phyloP scores from a whole-genome alignment of 2,888 invertebrate genomes.

The Leucophenga maculata region DNA sequence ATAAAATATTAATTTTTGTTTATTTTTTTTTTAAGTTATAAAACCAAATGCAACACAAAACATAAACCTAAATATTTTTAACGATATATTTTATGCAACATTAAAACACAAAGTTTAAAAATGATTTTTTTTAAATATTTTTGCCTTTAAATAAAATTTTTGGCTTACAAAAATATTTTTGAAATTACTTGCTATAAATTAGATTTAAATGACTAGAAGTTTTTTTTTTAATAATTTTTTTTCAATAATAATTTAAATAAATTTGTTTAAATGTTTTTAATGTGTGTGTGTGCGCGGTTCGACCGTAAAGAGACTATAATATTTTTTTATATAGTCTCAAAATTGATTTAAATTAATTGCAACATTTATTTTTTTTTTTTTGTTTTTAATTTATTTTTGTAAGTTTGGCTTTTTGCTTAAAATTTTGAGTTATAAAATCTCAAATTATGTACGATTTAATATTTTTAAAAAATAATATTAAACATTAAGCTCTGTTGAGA shows the following conservation, averaged over 20 bases:
- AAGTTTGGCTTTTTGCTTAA: not conserved
- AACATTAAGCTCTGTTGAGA: too few species aligned
- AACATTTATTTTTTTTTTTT: not conserved
- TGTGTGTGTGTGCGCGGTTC: conserved; percentile 54
- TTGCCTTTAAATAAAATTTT: not conserved
- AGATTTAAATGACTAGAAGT: conserved; percentile 12
- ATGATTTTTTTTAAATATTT: conserved; percentile 13
- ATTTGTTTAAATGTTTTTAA: not conserved
- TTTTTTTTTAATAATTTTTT: not conserved
- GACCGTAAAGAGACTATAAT: conserved; percentile 59
- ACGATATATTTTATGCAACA: conserved; percentile 21
- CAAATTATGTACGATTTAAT: not conserved
- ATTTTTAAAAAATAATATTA: too few species aligned
- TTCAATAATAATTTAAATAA: not conserved
- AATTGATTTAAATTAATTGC: conserved; percentile 51
- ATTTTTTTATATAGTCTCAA: conserved; percentile 47
- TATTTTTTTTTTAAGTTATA: too few species aligned
- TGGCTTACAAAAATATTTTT: not conserved
- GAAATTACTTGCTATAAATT: conserved; percentile 4
- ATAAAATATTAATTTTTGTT: too few species aligned
- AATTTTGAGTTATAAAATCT: not conserved
- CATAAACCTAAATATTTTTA: too few species aligned
- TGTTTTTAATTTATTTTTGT: not conserved
- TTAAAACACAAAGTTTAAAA: conserved; percentile 48
- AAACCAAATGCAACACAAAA: too few species aligned